These are phyloP conservation scores for Okapia johnstoni DNA, from an alignment of 2,113 vertebrate species.

Conservation along the genomic window DNA sequence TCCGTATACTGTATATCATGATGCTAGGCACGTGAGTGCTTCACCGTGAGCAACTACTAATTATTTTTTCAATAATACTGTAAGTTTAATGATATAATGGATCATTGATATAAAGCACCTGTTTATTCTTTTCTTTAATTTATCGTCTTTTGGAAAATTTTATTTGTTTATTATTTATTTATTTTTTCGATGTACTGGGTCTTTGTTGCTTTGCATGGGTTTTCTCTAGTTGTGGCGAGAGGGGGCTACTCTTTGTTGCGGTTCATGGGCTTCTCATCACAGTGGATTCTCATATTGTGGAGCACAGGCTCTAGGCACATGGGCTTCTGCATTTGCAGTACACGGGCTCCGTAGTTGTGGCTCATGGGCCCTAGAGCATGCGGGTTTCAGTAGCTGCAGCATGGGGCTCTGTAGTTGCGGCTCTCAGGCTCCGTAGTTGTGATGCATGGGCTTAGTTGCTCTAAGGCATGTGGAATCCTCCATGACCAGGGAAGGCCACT, in stretches of 20 bases:
- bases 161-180: background rate
- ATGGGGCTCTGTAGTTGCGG: background rate
- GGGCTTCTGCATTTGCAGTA: background rate
- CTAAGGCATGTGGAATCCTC: background rate
- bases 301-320: background rate
- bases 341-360: fast-evolving
- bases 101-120: background rate
- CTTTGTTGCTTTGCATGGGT: background rate
- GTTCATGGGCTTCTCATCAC: background rate
- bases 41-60: background rate
- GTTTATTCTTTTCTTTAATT: background rate
- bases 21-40: background rate
- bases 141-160: background rate
- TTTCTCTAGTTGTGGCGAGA: background rate
- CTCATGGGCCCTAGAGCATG: background rate
- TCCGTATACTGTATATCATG: background rate
- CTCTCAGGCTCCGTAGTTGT: background rate
- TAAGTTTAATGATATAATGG: background rate
- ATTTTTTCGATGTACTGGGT: background rate
- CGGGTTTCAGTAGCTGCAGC: background rate
- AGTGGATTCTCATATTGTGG: background rate
- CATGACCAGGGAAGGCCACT: background rate
- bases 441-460: background rate
- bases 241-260: background rate
- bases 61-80: background rate